Conservation (phyloP, 2,888 invertebrate species). For the Acleris sparsana region DNA sequence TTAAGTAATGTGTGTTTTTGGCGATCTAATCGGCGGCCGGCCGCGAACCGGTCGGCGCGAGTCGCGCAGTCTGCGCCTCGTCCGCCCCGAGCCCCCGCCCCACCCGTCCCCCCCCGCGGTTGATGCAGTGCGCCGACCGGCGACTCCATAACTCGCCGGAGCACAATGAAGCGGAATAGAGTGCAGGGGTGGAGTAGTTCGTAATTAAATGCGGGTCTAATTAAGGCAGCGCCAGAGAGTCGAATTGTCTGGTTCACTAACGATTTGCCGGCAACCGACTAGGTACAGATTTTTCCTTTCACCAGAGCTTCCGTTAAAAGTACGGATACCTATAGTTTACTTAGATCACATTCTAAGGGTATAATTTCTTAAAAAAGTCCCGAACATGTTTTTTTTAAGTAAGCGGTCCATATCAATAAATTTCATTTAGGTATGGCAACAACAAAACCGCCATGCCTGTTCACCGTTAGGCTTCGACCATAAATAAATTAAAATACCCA, state of each 20-base stretch:
- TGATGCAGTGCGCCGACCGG: background rate
- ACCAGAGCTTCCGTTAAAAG: background rate
- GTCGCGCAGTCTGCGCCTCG: constrained; percentile 4
- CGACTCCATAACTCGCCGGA: constrained; percentile 1
- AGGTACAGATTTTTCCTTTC: background rate
- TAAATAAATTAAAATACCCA: too few species aligned
- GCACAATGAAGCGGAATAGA: constrained; percentile 21
- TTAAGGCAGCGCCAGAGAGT: constrained; percentile 49
- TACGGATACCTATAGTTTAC: too few species aligned
- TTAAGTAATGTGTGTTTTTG: constrained; percentile 65
- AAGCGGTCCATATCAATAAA: too few species aligned
- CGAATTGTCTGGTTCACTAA: constrained; percentile 13
- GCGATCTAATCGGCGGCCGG: constrained; percentile 48
- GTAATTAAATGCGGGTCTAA: constrained; percentile 66
- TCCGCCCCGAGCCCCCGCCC: background rate
- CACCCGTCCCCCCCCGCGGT: background rate
- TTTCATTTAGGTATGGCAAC: too few species aligned
- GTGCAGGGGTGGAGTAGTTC: constrained; percentile 40
- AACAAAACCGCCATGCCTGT: too few species aligned
- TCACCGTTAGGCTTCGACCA: too few species aligned
- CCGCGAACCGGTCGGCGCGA: constrained; percentile 18
- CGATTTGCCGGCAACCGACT: background rate
- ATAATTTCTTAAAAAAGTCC: too few species aligned
- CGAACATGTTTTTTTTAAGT: too few species aligned
- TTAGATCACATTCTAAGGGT: too few species aligned